These are phyloP conservation scores for Epistrophella euchroma DNA, from an alignment of 2,888 invertebrate genomes.

Conservation along the genomic window DNA sequence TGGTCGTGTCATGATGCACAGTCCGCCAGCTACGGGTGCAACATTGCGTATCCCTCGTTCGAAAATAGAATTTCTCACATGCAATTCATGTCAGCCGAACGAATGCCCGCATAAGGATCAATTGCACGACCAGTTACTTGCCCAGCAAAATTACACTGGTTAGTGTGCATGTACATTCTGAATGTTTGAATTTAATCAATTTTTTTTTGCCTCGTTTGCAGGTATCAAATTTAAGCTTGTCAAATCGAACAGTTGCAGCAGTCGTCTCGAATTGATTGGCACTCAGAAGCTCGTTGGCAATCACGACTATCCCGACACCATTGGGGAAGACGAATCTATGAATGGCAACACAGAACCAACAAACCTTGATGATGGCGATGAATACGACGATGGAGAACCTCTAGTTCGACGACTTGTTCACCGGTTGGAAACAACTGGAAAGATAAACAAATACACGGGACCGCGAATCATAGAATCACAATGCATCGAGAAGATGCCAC, in stretches of 20 bases:
- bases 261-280: constrained; percentile 91
- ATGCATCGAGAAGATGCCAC: constrained; percentile 78
- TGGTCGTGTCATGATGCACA: constrained; percentile 90
- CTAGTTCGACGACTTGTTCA: constrained; percentile 83
- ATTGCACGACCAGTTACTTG: constrained; percentile 70
- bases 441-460: constrained; percentile 76
- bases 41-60: constrained; percentile 84
- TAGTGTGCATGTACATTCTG: constrained; percentile 40
- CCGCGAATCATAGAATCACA: constrained; percentile 79
- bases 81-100: constrained; percentile 82
- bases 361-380: constrained; percentile 54
- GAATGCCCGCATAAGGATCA: constrained; percentile 77
- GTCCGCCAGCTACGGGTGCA: constrained; percentile 82
- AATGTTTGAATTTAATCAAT: constrained; percentile 14
- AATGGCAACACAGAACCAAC: constrained; percentile 14
- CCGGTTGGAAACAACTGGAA: constrained; percentile 81
- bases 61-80: constrained; percentile 81
- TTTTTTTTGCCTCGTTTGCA: constrained; percentile 43
- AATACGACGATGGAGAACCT: constrained; percentile 78
- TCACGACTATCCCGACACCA: constrained; percentile 61
- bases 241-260: constrained; percentile 94
- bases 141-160: constrained; percentile 76
- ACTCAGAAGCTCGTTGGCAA: constrained; percentile 83
- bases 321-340: constrained; percentile 59
- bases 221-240: constrained; percentile 92